Base-by-base conservation (phyloP, 1,140 invertebrate genomes). In the Drosophila saltans region DNA sequence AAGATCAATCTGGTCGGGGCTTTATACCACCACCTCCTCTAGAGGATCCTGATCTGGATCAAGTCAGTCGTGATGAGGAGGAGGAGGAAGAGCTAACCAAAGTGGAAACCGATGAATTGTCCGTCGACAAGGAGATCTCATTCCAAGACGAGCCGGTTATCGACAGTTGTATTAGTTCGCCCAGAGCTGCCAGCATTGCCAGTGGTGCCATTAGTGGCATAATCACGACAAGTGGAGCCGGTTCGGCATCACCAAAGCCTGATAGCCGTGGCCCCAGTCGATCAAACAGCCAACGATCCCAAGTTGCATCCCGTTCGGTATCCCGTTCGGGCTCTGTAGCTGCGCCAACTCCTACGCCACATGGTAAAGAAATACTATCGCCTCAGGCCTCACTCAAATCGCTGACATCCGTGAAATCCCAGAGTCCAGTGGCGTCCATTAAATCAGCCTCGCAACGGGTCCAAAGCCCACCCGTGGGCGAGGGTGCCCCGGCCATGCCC, bases 401-500 rank as follows among this genome's bases (percentile, higher is more conserved):
- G 1, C 82, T 52, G 41, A 45, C 41, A 7, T 63, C 64, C 3
- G 8, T 33, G 7, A 68, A 59, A 40, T 59, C 57, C 8, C 33
- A 52, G 9, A 80, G 78, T 41, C 84, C 84, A 0, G 84, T 65
- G 2, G 69, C 67, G 6, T 91, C 90, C 11, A 61, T 90, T 2
- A 91, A 89, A 55, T 91, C 90, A 2, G 60, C 48, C 30, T 77
- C 75, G 5, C 75, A 82, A 55, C 83, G 90, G 28, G 69, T 91
- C 3, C 86, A 91, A 60, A 90, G 90, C 33, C 90, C 90, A 9
- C 83, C 72, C 2, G 78, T 78, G 5, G 90, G 83, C 0, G 90
- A 91, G 16, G 67, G 88, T 7, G 80, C 91, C 7, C 91, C 91
- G 48, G 78, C 66, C 3, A 92, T 92, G 89, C 91, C 91, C 45